These are phyloP conservation scores for Acronicta alni DNA, from an alignment of 2,888 invertebrate genomes.

Conservation along the genomic window DNA sequence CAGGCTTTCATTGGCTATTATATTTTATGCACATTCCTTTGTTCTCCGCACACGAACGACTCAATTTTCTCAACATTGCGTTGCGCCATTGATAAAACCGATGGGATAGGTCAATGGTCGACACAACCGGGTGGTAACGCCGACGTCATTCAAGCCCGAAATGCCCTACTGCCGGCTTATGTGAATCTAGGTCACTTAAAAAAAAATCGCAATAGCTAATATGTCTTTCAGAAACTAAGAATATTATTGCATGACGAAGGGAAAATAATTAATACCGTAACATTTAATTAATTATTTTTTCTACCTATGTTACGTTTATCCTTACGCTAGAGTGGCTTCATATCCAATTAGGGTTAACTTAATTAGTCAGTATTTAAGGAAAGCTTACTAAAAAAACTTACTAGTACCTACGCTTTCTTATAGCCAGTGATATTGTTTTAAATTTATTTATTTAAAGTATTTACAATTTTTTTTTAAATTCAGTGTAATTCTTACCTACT, in stretches of 20 bases:
- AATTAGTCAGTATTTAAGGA: conserved; percentile 8
- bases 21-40: conserved; percentile 22
- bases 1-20: no score
- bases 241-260: background rate
- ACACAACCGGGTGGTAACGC: conserved; percentile 31
- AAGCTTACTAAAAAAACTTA: background rate
- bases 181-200: conserved; percentile 36
- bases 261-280: background rate
- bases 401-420: conserved; percentile 4
- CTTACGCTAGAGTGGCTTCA: conserved; percentile 8
- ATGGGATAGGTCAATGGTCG: conserved; percentile 34
- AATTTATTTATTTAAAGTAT: background rate
- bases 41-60: conserved; percentile 33
- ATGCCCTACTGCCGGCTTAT: conserved; percentile 30
- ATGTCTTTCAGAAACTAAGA: no score
- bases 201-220: conserved; percentile 10
- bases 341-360: conserved; percentile 25
- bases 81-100: conserved; percentile 40
- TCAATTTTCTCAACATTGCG: conserved; percentile 8
- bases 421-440: background rate
- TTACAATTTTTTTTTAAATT: no score
- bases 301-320: conserved; percentile 6
- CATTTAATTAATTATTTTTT: no score
- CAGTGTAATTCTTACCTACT: no score
- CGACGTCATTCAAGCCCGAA: conserved; percentile 36